Evolutionary conservation across 92 coral and sea anemone genomes (phyloP), one percentile per base, ranked within the genome.

Genomic region (Nematostella vectensis): DNA sequence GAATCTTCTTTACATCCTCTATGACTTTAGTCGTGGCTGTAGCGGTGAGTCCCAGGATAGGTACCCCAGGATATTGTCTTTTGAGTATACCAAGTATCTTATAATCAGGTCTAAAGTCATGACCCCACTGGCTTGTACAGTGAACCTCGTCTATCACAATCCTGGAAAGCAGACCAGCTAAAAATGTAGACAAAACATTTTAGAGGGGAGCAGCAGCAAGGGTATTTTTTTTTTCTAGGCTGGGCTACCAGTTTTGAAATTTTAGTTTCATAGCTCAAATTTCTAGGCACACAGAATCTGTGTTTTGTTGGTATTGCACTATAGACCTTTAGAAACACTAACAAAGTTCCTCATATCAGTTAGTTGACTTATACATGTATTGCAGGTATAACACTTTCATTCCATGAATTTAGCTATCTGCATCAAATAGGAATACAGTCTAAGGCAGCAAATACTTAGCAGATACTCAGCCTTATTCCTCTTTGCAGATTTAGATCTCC

Each of bases 121-220:
- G 98, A 8, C 98, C 98, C 98, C 98, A 91, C 61, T 91, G 98
- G 42, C 96, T 91, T 4, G 96, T 65, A 68, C 98, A 91, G 61
- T 91, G 98, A 29, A 91, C 96, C 48, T 91, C 98, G 58, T 91
- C 98, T 9, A 91, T 82, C 0, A 91, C 98, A 26, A 86, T 86
- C 59, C 98, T 75, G 11, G 93, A 71, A 12, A 91, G 54, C 22
- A 72, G 66, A 56, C 87, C 84, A 57, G 76, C 98, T 91, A 57
- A 24, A 37, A 25, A 74, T 17, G 24, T 28, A 28, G 29, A 54
- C 38, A 43, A 13, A 50, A 50, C 8, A 27, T 3, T n/a, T 10
- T 10, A 10, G 10, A 10, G 10, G 44, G n/a, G 11, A 10, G 44
- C 10, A 10, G 44, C n/a, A n/a, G n/a, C 44, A 37, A 37, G n/a